Percentiles rank a stretch among this genome's conserved stretches.
These are phyloP conservation scores for Microcebus jonahi DNA, from an alignment of 2,113 vertebrate species.

Conservation along the genomic window DNA sequence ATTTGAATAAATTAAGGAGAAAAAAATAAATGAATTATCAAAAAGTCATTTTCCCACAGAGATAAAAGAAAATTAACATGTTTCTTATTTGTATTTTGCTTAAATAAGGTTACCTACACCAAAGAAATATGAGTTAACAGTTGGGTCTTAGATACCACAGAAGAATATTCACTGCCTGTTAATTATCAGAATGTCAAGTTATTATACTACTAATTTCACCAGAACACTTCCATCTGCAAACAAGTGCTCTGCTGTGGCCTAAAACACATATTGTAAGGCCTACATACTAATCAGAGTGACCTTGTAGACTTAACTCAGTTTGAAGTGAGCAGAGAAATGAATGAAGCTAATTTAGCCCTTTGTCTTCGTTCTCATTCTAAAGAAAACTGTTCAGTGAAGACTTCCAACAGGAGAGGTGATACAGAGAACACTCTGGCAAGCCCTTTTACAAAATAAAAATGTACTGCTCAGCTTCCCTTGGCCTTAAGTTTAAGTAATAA, in stretches of 20 bases:
- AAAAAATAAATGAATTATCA: not conserved
- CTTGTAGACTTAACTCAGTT: not conserved
- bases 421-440: not conserved
- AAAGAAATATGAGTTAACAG: conserved; percentile 20
- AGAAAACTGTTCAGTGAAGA: conserved; percentile 30
- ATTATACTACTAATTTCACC: conserved; percentile 47
- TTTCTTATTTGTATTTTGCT: conserved; percentile 31
- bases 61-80: not conserved
- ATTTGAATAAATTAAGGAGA: conserved; percentile 23
- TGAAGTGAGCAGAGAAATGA: conserved; percentile 17
- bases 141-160: not conserved
- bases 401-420: not conserved
- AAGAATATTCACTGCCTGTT: conserved; percentile 38
- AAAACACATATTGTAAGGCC: not conserved
- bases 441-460: not conserved
- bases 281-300: conserved; percentile 21
- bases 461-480: not conserved
- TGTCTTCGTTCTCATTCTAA: conserved; percentile 28
- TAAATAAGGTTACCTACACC: conserved; percentile 14
- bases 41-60: conserved; percentile 37
- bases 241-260: not conserved
- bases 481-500: not conserved
- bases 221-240: conserved; percentile 28
- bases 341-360: conserved; percentile 11
- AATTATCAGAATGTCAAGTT: not conserved